Evolutionary conservation across 2,888 invertebrate genomes (phyloP).

Genomic region (Tyria jacobaeae): DNA sequence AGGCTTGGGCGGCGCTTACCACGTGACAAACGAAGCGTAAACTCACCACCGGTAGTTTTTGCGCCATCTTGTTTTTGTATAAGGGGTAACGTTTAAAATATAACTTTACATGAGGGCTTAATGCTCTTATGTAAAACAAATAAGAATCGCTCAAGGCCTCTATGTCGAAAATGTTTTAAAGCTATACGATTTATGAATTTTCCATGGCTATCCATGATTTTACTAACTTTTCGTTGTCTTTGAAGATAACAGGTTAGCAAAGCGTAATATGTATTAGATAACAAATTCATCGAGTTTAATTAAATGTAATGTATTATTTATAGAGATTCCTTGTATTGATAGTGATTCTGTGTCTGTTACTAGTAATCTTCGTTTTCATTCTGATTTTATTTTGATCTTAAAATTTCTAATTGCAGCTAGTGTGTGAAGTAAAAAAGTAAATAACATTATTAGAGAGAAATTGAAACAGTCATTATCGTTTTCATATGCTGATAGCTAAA

Average conservation of each 20-base stretch:
- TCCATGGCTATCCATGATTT: not conserved
- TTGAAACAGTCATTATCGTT: not conserved
- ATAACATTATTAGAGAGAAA: not conserved
- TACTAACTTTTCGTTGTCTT: no score
- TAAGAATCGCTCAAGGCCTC: not conserved
- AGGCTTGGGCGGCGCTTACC: conserved; percentile 75
- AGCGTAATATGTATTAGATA: no score
- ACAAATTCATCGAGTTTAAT: no score
- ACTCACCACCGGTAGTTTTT: conserved; percentile 69
- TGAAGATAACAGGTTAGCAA: no score
- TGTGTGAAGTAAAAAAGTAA: no score
- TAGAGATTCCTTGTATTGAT: no score
- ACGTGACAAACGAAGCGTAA: conserved; percentile 74
- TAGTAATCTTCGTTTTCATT: no score
- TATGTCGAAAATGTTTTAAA: not conserved
- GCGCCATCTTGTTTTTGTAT: conserved; percentile 76
- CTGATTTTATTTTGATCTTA: no score
- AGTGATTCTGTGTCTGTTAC: no score
- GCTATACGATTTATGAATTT: not conserved
- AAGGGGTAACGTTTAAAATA: conserved; percentile 59
- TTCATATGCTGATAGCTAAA: not conserved
- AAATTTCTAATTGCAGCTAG: not conserved
- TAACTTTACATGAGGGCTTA: conserved; percentile 45
- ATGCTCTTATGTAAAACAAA: not conserved
- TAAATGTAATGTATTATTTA: no score